These are phyloP conservation scores for Sepiola atlantica DNA, from an alignment of 2,888 invertebrate species.

Conservation along the genomic window DNA sequence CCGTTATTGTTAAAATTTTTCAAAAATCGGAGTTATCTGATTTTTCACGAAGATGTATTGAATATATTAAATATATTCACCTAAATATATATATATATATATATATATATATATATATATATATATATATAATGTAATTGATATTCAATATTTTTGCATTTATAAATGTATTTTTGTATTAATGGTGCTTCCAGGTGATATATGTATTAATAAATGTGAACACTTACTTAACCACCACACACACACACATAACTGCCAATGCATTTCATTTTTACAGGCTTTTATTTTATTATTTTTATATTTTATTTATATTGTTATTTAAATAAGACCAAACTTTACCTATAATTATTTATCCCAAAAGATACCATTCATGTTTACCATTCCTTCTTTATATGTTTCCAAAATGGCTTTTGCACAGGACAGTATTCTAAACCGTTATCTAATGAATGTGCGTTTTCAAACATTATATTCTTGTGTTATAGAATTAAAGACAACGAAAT, in stretches of 20 bases:
- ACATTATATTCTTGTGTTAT: neutral
- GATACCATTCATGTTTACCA: slow-evolving; percentile 12
- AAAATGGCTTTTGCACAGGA: slow-evolving; percentile 41
- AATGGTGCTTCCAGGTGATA: slow-evolving; percentile 44
- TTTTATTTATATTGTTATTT: neutral
- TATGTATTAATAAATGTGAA: neutral
- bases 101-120: neutral
- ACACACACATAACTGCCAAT: neutral
- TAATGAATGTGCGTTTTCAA: slow-evolving; percentile 22
- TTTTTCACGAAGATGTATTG: too few species aligned
- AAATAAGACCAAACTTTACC: neutral
- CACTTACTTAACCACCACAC: neutral
- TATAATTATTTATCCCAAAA: neutral
- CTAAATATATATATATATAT: neutral
- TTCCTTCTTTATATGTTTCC: neutral
- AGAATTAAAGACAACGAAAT: neutral
- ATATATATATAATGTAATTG: neutral
- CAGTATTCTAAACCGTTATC: slow-evolving; percentile 41
- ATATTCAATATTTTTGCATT: slow-evolving; percentile 4
- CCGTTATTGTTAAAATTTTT: too few species aligned
- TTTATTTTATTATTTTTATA: neutral
- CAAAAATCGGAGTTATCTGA: too few species aligned
- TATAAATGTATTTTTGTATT: neutral
- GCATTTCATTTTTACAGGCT: neutral
- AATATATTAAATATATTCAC: neutral